Conservation (phyloP, 2,113 vertebrate genomes). For the Varanus komodoensis region DNA sequence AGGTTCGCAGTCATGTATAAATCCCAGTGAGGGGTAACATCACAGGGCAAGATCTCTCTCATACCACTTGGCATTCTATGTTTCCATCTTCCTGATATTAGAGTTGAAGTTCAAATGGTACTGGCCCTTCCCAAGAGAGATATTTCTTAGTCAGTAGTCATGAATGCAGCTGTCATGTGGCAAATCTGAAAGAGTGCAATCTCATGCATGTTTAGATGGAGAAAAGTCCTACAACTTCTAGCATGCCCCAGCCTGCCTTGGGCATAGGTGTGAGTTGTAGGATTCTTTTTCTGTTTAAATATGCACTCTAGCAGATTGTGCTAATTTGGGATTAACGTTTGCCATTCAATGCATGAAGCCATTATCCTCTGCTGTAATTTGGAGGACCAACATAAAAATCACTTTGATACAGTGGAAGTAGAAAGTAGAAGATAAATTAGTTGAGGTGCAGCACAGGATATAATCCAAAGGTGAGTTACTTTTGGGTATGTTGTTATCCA, state of each 20-base stretch:
- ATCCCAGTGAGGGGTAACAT: neutral
- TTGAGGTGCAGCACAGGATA: neutral
- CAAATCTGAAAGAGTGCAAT: neutral
- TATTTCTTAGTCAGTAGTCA: neutral
- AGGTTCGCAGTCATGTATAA: neutral
- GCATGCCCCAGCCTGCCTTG: too few relatives aligned
- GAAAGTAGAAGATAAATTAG: neutral
- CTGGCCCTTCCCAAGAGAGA: neutral
- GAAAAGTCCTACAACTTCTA: too few relatives aligned
- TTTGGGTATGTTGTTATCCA: neutral
- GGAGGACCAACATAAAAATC: too few relatives aligned
- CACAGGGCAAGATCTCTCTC: neutral
- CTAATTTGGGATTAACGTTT: too few relatives aligned
- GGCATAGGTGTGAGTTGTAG: too few relatives aligned
- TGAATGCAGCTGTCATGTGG: neutral
- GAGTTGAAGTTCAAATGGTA: neutral
- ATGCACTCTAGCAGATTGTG: too few relatives aligned
- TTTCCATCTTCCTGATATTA: neutral
- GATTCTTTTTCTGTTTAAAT: too few relatives aligned
- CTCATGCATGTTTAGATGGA: too few relatives aligned
- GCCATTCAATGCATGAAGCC: too few relatives aligned
- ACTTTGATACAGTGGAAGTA: neutral
- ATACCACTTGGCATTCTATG: neutral
- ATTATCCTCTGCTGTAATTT: too few relatives aligned
- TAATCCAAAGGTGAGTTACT: neutral